Percentiles rank a stretch among this genome's conserved stretches.
Conservation (phyloP, 2,113 vertebrate genomes). For the Sphyrna mokarran region DNA sequence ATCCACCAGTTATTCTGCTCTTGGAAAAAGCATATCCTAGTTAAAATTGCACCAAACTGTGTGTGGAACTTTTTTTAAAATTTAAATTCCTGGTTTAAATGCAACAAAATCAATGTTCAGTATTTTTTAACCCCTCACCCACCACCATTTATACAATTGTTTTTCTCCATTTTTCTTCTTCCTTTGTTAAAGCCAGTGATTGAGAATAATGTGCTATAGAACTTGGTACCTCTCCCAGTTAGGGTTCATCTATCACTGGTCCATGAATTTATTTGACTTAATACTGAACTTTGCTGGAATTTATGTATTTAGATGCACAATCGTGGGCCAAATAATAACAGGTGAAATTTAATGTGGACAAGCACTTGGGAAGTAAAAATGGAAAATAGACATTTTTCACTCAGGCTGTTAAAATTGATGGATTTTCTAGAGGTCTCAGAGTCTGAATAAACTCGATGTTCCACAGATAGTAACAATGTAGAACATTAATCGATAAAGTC, state of each 20-base stretch:
- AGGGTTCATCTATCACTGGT: background rate
- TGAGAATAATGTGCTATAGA: background rate
- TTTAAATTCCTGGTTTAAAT: background rate
- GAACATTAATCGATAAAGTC: no score
- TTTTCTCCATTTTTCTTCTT: background rate
- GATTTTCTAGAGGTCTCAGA: background rate
- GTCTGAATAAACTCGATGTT: background rate
- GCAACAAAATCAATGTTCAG: background rate
- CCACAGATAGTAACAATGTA: background rate
- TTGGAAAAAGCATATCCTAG: no score
- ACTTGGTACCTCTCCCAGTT: background rate
- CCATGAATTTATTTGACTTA: background rate
- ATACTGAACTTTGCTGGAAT: background rate
- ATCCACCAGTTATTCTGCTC: no score
- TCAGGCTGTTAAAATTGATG: background rate
- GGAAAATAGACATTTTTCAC: background rate
- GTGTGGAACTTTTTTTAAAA: background rate
- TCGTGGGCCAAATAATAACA: background rate
- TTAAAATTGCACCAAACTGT: no score
- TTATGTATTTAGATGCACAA: background rate
- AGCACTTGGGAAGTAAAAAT: background rate
- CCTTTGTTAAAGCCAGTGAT: background rate
- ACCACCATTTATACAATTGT: background rate
- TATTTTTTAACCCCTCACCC: background rate
- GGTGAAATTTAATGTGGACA: background rate